phyloP scores from a whole-genome alignment of 1,140 invertebrate genomes.

The Hyles euphorbiae region DNA sequence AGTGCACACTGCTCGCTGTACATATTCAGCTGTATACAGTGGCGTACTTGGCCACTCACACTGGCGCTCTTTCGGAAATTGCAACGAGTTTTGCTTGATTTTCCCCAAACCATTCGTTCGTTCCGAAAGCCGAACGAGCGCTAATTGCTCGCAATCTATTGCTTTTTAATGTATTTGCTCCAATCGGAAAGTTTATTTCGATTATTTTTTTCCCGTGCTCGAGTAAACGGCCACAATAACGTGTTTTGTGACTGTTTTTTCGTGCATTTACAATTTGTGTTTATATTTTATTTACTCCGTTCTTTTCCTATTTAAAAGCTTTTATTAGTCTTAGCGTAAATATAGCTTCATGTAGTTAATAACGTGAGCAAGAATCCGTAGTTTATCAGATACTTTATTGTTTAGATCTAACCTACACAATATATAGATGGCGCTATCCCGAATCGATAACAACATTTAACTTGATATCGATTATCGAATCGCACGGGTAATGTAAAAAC shows the following conservation, averaged over 20 bases:
- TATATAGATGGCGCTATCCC: too few species aligned
- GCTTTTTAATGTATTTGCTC: constrained; percentile 40
- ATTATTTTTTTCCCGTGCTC: constrained; percentile 20
- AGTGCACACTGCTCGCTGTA: too few species aligned
- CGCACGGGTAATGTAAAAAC: too few species aligned
- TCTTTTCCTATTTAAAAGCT: background rate
- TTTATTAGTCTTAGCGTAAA: background rate
- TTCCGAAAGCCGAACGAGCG: constrained; percentile 18
- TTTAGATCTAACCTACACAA: too few species aligned
- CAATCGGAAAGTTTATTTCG: constrained; percentile 25
- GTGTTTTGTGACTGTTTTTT: constrained; percentile 10
- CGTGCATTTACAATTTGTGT: background rate
- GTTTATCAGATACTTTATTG: too few species aligned
- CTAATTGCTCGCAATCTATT: constrained; percentile 46
- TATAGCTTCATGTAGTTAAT: background rate
- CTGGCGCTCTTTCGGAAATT: constrained; percentile 31
- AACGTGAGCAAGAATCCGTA: too few species aligned
- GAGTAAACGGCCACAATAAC: constrained; percentile 17
- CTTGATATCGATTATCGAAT: too few species aligned
- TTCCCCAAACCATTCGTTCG: constrained; percentile 19
- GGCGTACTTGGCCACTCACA: too few species aligned
- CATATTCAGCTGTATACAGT: too few species aligned
- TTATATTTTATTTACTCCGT: too few species aligned
- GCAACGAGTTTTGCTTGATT: constrained; percentile 34
- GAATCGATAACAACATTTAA: too few species aligned